A percentile compares a stretch with the other conserved stretches of the same genome.
Evolutionary conservation across 2,888 invertebrate species (phyloP).

Genomic region (Sphaerophoria rueppellii): DNA sequence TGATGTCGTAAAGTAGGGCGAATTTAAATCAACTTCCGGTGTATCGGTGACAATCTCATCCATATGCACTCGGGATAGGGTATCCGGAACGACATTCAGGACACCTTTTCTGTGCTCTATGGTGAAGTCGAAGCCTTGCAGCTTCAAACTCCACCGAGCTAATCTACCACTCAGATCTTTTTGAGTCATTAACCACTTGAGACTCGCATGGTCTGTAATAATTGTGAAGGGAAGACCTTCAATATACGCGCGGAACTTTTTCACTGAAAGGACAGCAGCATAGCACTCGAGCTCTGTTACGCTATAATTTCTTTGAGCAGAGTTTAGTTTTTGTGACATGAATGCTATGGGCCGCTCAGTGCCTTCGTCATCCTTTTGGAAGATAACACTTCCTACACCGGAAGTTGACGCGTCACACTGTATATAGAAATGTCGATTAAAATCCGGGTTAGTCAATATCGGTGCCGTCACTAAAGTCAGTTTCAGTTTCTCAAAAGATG

Average conservation of each 20-base stretch:
- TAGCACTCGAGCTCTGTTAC: conserved; percentile 1
- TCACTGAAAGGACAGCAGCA: neutral
- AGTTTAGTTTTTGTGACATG: too few species aligned
- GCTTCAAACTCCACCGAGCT: too few species aligned
- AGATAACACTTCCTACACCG: conserved; percentile 13
- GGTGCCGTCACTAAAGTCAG: too few species aligned
- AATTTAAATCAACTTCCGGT: too few species aligned
- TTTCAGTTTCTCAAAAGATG: conserved; percentile 13
- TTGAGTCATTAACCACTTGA: conserved; percentile 2
- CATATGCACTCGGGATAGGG: neutral
- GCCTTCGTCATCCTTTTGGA: conserved; percentile 18
- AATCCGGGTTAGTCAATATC: conserved; percentile 35
- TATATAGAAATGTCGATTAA: conserved; percentile 14
- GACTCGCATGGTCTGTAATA: neutral
- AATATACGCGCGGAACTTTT: neutral
- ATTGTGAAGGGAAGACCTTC: neutral
- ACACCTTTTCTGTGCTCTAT: neutral
- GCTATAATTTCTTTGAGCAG: too few species aligned
- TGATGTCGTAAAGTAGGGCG: conserved; percentile 5
- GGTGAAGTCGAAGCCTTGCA: neutral
- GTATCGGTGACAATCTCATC: neutral
- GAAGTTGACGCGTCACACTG: neutral
- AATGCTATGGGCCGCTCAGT: conserved; percentile 43
- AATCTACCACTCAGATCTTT: neutral
- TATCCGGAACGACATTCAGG: neutral